Base-by-base conservation (phyloP, 2,888 invertebrate genomes). In the Caenorhabditis virilis region DNA sequence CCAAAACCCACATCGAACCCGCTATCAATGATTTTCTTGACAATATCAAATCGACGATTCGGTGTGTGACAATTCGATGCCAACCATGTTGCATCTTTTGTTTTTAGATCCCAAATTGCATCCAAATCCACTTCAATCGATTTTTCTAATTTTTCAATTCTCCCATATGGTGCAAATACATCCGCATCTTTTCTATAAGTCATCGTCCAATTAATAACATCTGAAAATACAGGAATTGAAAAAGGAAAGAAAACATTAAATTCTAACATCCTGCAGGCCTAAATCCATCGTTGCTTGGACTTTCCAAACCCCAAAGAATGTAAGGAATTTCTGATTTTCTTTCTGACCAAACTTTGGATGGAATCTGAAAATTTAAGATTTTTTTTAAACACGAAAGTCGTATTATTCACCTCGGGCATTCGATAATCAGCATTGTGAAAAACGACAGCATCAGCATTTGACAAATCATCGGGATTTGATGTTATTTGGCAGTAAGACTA, bases 201-300 rank as follows among this genome's bases (percentile, higher is more conserved):
- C 73, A 73, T 73, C 13, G 73, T 73, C 73, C 73, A 73, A 45
- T 73, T 73, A 13, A 73, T 62, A 15, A 67, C 50, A 30, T 70
- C 73, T 73, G 38, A 27, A 70, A 49, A n/a, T n/a, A n/a, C n/a
- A n/a, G n/a, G n/a, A n/a, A n/a, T n/a, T n/a, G n/a, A n/a, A n/a
- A n/a, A n/a, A n/a, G n/a, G n/a, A n/a, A n/a, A n/a, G n/a, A n/a
- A 35, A 26, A 7, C 4, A 11, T 33, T 22, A 15, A 16, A 25
- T 18, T 7, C 58, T 38, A n/a, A 74, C 74, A 43, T 26, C 43
- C 45, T 18, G 43, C 61, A n/a, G 71, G 69, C 11, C 74, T 39
- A 45, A 69, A 69, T 11, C 42, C 33, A 46, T 71, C 70, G 42
- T 74, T 69, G 25, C 54, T 48, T 20, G 71, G 74, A 41, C 69